Evolutionary conservation across 2,113 vertebrate species (phyloP).

Genomic region (Pontoporia blainvillei): DNA sequence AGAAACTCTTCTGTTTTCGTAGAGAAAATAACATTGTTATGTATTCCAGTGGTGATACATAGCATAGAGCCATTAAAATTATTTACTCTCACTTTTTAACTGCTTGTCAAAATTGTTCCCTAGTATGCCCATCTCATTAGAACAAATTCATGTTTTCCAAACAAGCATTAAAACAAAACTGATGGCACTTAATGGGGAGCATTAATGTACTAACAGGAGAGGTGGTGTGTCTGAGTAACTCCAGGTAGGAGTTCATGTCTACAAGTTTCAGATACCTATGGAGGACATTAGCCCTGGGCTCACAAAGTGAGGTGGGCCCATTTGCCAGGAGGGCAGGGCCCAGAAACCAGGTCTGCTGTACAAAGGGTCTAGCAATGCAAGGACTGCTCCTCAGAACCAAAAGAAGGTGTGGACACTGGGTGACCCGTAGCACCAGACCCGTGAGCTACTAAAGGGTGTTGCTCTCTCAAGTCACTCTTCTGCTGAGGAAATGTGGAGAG

Average conservation of each 20-base stretch:
- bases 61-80: background rate
- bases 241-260: background rate
- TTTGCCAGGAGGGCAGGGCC: background rate
- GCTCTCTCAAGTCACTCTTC: background rate
- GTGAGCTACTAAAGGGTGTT: background rate
- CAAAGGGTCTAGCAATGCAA: background rate
- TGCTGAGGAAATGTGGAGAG: background rate
- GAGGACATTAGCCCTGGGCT: background rate
- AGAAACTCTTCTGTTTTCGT: background rate
- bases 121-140: background rate
- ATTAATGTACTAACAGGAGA: background rate
- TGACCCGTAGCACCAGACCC: background rate
- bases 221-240: background rate
- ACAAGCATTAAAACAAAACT: background rate
- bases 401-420: background rate
- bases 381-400: background rate
- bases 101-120: background rate
- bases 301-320: background rate
- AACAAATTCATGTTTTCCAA: background rate
- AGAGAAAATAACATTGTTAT: background rate
- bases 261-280: background rate
- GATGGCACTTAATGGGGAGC: background rate
- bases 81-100: background rate
- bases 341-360: background rate
- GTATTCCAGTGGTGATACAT: background rate